phyloP scores from a whole-genome alignment of 2,888 invertebrate genomes.

The Saturnia japonica region DNA sequence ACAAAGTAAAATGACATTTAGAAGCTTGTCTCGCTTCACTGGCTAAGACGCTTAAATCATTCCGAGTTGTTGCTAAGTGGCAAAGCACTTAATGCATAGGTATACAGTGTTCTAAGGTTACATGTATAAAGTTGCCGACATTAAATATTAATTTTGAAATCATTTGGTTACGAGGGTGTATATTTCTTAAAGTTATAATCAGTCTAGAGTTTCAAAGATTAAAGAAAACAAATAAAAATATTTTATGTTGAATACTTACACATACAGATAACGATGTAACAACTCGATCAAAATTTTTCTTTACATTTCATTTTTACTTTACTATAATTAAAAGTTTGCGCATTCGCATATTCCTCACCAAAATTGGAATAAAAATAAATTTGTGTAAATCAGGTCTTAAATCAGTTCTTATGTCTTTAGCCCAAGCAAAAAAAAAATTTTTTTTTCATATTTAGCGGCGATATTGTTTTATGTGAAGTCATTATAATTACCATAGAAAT shows the following conservation, averaged over 20 bases:
- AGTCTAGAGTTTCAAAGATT: neutral
- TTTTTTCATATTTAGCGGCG: too few species aligned
- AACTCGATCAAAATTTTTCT: neutral
- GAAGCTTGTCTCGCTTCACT: constrained; percentile 38
- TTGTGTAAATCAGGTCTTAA: too few species aligned
- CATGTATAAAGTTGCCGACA: neutral
- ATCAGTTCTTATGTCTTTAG: neutral
- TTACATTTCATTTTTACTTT: neutral
- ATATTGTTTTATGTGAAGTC: too few species aligned
- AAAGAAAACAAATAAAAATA: neutral
- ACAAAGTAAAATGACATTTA: constrained; percentile 46
- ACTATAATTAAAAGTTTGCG: neutral
- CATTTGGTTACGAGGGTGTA: neutral
- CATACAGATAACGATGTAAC: too few species aligned
- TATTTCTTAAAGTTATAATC: neutral
- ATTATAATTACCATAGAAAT: too few species aligned
- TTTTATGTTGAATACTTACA: neutral
- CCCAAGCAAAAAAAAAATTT: neutral
- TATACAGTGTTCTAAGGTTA: constrained; percentile 3
- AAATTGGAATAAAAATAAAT: neutral
- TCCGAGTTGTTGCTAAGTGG: constrained; percentile 26
- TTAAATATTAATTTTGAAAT: neutral
- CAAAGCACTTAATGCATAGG: constrained; percentile 19
- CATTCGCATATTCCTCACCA: neutral
- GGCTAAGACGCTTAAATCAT: constrained; percentile 41